Evolutionary conservation across 2,888 invertebrate species (phyloP), one percentile per base, ranked within the genome.

Genomic region (Dryocosmus kuriphilus): DNA sequence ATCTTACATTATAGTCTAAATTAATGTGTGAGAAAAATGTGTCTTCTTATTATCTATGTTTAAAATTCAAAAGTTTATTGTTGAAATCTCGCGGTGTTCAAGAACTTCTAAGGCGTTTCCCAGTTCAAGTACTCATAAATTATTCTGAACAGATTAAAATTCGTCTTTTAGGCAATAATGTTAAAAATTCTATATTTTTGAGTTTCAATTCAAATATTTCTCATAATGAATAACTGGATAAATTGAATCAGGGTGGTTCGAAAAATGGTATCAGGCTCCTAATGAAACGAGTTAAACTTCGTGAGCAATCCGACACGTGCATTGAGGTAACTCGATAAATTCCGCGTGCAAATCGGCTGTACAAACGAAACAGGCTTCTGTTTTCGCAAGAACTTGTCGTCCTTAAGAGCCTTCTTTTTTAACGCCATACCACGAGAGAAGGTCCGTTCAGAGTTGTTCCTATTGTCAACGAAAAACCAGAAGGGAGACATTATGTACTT

Each of bases 321-420:
- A 77, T 81, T 80, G 75, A 60, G 60, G 75, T 73, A 80, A 81
- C 75, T 73, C 79, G 30, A 82, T 81, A 79, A 81, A 82, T 81
- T 82, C 73, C 75, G 71, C 73, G 75, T 75, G 46, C 75, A 78
- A 71, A 71, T 71, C 46, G 27, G 46, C 27, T n/a, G 78, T 74
- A 76, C 57, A 80, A 77, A 81, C 74, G 57, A 80, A 77, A 81
- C 74, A 62, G 75, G 75, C 81, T 76, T 81, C 78, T 80, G 77
- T 81, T 81, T 81, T 81, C 80, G 78, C 76, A 81, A 81, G 75
- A 81, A 81, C 77, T 77, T 65, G 80, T 81, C 78, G 79, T 79
- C 77, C 79, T 81, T 79, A 79, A 78, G 77, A 80, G 65, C 65
- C 76, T 67, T 55, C 76, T 71, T 81, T 76, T 79, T 76, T 74